Base-by-base conservation (phyloP, 1,140 invertebrate genomes). In the Pogonomyrmex californicus region DNA sequence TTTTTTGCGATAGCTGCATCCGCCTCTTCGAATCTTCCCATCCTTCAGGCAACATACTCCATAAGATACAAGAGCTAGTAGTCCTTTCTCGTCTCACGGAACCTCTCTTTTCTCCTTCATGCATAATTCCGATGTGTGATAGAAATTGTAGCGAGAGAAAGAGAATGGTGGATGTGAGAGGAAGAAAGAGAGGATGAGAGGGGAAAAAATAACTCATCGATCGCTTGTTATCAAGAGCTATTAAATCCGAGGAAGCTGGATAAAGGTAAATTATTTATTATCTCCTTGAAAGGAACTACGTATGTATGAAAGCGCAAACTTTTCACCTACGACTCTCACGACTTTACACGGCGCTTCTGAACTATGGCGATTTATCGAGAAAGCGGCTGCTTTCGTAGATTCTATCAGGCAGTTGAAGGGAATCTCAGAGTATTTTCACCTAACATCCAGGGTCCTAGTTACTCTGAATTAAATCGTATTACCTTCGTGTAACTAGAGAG, bases 111-210 rank as follows among this genome's bases (percentile, higher is more conserved):
- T 70, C 49, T 44, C 56, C 58, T 77, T 90, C 86, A 87, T 90
- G 88, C 87, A 90, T 90, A 87, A 90, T 90, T 90, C 86, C 66
- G 58, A 85, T 85, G 65, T 88, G 88, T 90, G 87, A 90, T 90
- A 88, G 88, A 90, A 90, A 90, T 90, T 90, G 88, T 88, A 70
- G 60, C 23, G 58, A 44, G 65, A 76, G 58, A 76, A 70, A 85
- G 54, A 49, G 14, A 73, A 75, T 41, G 36, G n/a, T 60, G 30
- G 36, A 10, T n/a, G 44, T 51, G 38, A 66, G 63, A 23, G n/a
- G 47, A 33, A 23, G 9, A 30, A n/a, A 30, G 65, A 68, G 41
- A n/a, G 23, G 3, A 4, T 0, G 17, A 66, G 12, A 38, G 4
- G 23, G 5, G 65, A 47, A 68, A 68, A 76, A 85, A 75, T 89